These are phyloP conservation scores for Anguilla marmorata DNA, from an alignment of 2,797 vertebrate genomes.

Conservation along the genomic window DNA sequence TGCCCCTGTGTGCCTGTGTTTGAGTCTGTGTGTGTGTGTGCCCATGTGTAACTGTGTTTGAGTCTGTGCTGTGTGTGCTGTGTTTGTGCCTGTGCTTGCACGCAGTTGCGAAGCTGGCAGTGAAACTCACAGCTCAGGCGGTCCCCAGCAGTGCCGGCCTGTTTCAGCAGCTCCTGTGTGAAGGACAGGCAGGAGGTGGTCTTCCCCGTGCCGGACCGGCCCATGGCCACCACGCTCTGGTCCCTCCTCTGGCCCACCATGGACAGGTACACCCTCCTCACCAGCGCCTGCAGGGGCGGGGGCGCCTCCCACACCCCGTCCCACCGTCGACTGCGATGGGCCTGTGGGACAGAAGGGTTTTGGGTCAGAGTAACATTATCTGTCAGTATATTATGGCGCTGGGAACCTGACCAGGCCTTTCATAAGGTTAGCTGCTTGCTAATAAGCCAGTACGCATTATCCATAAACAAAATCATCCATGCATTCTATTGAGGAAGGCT, in stretches of 20 bases:
- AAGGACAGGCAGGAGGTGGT: conserved; percentile 76
- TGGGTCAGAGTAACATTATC: neutral
- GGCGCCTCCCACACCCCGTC: conserved; percentile 69
- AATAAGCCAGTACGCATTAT: too few species aligned
- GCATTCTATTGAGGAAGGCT: too few species aligned
- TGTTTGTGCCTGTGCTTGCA: neutral
- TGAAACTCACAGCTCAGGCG: conserved; percentile 68
- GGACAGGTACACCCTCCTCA: conserved; percentile 77
- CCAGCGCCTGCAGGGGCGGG: conserved; percentile 74
- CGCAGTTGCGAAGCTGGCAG: neutral
- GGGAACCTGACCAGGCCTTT: neutral
- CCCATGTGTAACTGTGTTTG: too few species aligned
- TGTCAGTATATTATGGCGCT: neutral
- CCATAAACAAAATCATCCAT: too few species aligned
- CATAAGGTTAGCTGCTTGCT: neutral
- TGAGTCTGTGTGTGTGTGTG: too few species aligned
- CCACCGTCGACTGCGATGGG: conserved; percentile 60
- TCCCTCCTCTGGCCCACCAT: conserved; percentile 78
- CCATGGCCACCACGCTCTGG: conserved; percentile 83
- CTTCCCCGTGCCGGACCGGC: conserved; percentile 84
- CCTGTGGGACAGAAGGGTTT: conserved; percentile 46
- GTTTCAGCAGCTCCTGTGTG: conserved; percentile 76
- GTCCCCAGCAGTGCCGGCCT: conserved; percentile 71
- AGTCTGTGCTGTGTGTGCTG: too few species aligned
- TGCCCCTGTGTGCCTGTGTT: too few species aligned